Evolutionary conservation across 2,797 vertebrate genomes (phyloP).

Genomic region (Gymnothorax javanicus): DNA sequence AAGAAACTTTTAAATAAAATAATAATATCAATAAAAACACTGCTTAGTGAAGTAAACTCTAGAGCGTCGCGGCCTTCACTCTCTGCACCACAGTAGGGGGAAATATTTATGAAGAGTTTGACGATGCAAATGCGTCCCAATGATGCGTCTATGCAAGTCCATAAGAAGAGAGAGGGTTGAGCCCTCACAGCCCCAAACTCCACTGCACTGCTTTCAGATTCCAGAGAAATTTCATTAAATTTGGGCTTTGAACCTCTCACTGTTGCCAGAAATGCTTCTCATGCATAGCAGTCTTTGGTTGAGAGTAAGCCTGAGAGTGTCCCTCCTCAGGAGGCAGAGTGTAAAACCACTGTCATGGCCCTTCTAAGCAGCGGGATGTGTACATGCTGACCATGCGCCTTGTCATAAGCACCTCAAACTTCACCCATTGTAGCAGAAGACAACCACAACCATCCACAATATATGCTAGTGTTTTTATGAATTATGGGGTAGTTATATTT

Average conservation of each 20-base stretch:
- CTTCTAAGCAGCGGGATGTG: too few species aligned
- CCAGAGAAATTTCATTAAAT: neutral
- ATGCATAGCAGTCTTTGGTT: neutral
- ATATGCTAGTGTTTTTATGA: too few species aligned
- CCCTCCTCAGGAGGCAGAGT: neutral
- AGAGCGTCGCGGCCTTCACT: neutral
- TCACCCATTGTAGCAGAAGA: too few species aligned
- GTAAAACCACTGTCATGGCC: neutral
- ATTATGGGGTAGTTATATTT: too few species aligned
- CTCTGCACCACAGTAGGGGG: neutral
- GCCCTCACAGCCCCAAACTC: neutral
- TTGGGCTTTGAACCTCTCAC: conserved; percentile 20
- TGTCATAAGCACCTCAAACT: too few species aligned
- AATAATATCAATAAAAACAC: neutral
- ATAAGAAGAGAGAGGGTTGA: neutral
- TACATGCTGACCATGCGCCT: too few species aligned
- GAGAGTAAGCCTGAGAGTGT: neutral
- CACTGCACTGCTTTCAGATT: neutral
- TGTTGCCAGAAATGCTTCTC: neutral
- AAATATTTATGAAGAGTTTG: neutral
- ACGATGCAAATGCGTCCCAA: neutral
- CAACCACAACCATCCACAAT: too few species aligned
- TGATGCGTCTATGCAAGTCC: neutral
- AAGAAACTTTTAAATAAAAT: neutral
- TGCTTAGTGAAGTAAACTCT: neutral